These are phyloP conservation scores for Neostethus bicornis DNA, from an alignment of 2,797 vertebrate genomes.

Conservation along the genomic window DNA sequence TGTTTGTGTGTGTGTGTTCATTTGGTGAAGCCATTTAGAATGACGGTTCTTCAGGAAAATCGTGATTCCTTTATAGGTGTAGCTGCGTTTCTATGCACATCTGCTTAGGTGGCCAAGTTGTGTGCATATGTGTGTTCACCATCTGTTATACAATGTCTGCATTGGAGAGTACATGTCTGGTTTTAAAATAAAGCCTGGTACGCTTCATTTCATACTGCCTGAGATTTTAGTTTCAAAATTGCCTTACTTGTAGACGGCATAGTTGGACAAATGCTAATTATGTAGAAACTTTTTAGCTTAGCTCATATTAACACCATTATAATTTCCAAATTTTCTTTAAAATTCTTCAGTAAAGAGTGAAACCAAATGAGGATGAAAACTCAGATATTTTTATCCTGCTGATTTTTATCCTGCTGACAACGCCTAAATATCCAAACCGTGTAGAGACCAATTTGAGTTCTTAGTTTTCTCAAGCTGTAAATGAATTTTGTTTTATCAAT, in stretches of 20 bases:
- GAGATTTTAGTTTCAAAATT: conserved; percentile 28
- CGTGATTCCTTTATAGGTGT: conserved; percentile 31
- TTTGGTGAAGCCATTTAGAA: conserved; percentile 52
- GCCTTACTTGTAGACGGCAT: conserved; percentile 10
- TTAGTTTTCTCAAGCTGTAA: not conserved
- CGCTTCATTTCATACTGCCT: conserved; percentile 38
- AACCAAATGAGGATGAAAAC: not conserved
- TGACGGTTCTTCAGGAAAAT: conserved; percentile 35
- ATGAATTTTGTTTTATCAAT: too few relatives aligned
- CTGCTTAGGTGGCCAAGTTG: conserved; percentile 70
- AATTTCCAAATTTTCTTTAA: too few relatives aligned
- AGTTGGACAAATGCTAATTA: not conserved
- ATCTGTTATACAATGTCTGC: conserved; percentile 64
- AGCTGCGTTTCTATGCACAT: conserved; percentile 55
- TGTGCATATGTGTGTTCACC: conserved; percentile 46
- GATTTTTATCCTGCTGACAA: not conserved
- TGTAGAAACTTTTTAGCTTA: not conserved
- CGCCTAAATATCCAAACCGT: not conserved
- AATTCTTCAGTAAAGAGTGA: too few relatives aligned
- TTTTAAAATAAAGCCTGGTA: conserved; percentile 48
- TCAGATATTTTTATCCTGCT: not conserved
- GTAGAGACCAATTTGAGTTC: not conserved
- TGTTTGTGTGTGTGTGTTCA: conserved; percentile 1
- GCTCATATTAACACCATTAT: not conserved
- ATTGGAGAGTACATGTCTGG: conserved; percentile 48